Base-by-base conservation (phyloP, 2,888 invertebrate genomes). In the Ametastegia equiseti region DNA sequence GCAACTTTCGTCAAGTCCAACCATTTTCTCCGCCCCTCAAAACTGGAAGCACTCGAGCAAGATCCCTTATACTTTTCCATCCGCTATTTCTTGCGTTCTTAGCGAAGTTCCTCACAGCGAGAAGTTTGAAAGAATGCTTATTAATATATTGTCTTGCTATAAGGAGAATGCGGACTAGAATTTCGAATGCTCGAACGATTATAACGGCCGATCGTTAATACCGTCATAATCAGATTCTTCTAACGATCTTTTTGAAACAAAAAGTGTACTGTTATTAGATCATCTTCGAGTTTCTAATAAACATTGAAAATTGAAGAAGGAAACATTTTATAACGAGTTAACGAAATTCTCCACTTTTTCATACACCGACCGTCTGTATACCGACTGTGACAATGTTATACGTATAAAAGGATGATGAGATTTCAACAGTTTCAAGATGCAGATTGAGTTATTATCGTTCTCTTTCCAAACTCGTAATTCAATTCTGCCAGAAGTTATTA, bases 91-190 rank as follows among this genome's bases (percentile, higher is more conserved):
- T 19, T 39, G 36, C 50, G 50, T 54, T 75, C 75, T 54, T 36
- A 36, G 75, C 54, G 27, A 75, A 75, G 33, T 54, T 54, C 50
- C 54, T 45, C 19, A 33, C 11, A 54, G 75, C n/a, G 45, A 75
- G 54, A 54, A 75, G 75, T 75, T 75, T 33, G 33, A 54, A 75
- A 50, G 75, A 75, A 75, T 54, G 75, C 75, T 75, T n/a, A 15
- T 75, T 75, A 75, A 75, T 50, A 50, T 75, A 75, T 50, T 36
- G 54, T 75, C 75, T 54, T 54, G 27, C 45, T 42, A n/a, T n/a
- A 30, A 15, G 45, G 33, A 45, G 47, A 71, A 71, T 54, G 75
- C 54, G 36, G 54, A 54, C 33, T 36, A 75, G 75, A 50, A 75
- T 54, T 75, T 50, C 27, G 45, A 13, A 36, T 33, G 13, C 30